Base-by-base conservation (phyloP, 2,888 invertebrate species). In the Gisinianus flammeolus region DNA sequence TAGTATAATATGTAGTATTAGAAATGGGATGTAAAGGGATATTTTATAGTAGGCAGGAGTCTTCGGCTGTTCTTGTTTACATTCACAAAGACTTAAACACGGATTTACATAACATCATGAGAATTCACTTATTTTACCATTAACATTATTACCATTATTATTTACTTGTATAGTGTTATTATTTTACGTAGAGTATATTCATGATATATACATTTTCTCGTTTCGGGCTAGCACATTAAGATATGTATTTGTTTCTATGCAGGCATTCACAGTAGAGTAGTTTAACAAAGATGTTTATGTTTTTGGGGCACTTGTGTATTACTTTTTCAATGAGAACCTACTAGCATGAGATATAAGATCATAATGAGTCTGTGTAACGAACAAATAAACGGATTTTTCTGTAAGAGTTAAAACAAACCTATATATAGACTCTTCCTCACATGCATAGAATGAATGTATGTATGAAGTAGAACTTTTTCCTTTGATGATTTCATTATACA, bases 221-320 rank as follows among this genome's bases (percentile, higher is more conserved):
- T 62, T 22, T 44, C 64, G 62, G 73, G 56, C 83, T 83, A 83
- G 83, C 83, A 83, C 83, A 82, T 76, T 83, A 79, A 79, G 83
- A 83, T 83, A 83, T 83, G 83, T 83, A 83, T 83, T 81, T 77
- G 83, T 83, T 82, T 80, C 62, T 35, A 56, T 72, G 67, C 72
- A 72, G 56, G 22, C 72, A 67, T 66, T 67, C 71, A 68, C 68
- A 66, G 66, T 66, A 66, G 28, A 66, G 28, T 66, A 54, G 54
- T 54, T 54, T 54, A 54, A n/a, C n/a, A 44, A 67, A 68, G 68
- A 68, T 68, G 68, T n/a, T 66, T 35, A 35, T 68, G 22, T 64
- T 64, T 26, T 26, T 31, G 19, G 68, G 44, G 68, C 68, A 68
- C 68, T 44, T 35, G 68, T 33, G 68, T 68, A 68, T 31, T 62